phyloP scores from a whole-genome alignment of 1,140 invertebrate genomes.

The Heterodera schachtii region DNA sequence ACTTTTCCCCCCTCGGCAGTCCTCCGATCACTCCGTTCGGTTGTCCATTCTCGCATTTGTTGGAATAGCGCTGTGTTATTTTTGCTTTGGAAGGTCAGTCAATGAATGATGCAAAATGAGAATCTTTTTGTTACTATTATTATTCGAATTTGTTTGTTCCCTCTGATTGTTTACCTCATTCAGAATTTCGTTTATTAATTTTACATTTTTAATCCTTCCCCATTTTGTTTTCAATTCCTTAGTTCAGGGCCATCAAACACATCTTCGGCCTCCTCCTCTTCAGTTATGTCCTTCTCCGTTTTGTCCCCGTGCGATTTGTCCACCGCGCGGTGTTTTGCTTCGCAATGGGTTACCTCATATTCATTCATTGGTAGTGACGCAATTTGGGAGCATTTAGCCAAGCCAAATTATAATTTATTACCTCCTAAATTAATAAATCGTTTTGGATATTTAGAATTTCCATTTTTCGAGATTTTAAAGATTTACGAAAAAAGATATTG shows the following conservation, averaged over 20 bases:
- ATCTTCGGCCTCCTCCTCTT: constrained; percentile 33
- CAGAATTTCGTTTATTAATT: too few relatives aligned
- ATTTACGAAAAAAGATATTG: too few relatives aligned
- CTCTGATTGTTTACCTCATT: too few relatives aligned
- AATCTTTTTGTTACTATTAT: not conserved
- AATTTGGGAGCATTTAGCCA: too few relatives aligned
- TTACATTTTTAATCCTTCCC: not conserved
- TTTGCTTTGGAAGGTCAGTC: constrained; percentile 78
- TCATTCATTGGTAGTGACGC: constrained; percentile 78
- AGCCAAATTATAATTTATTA: too few relatives aligned
- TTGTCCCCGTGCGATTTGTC: constrained; percentile 15
- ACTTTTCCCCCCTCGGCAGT: constrained; percentile 73
- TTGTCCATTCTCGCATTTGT: constrained; percentile 77
- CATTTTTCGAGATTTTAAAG: too few relatives aligned
- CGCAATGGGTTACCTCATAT: constrained; percentile 81
- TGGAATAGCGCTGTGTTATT: constrained; percentile 79
- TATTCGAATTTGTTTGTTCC: too few relatives aligned
- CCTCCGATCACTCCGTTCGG: constrained; percentile 72
- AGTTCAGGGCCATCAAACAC: constrained; percentile 49
- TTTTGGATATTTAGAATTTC: too few relatives aligned
- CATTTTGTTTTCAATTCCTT: not conserved
- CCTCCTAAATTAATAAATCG: too few relatives aligned
- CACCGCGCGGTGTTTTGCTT: constrained; percentile 74
- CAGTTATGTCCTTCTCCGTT: constrained; percentile 31
- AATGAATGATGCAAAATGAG: not conserved